Base-by-base conservation (phyloP, 2,888 invertebrate genomes). In the Leptinotarsa rubiginosa region DNA sequence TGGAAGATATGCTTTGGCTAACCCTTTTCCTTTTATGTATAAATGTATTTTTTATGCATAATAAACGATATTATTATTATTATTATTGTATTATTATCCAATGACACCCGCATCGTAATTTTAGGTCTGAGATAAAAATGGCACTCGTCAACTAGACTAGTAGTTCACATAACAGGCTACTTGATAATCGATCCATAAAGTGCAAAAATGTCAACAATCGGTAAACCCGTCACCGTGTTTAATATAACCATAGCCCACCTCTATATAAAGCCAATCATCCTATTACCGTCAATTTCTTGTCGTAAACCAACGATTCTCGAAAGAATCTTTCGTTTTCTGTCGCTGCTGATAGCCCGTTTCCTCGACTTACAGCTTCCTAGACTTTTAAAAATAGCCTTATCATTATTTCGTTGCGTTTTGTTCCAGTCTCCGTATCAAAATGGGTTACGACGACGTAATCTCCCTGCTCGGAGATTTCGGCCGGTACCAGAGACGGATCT, bases 371-470 rank as follows among this genome's bases (percentile, higher is more conserved):
- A 15, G 22, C 56, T 56, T 20, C 20, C 50, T 50, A 50, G 5
- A 4, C 50, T 50, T 50, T 68, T 4, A 22, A 68, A 68, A 50
- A 68, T 49, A 15, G 66, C 49, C 18, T 68, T 47, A 56, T 56
- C 56, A 22, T 22, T 10, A 56, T 56, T 56, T 56, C 1, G 20
- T 56, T 69, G 10, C 3, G 31, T 56, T 54, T 69, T 56, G 56
- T 70, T 50, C 31, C 52, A 64, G 62, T 65, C 41, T 41, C 2
- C 56, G 22, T n/a, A 7, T n/a, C 12, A 84, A 74, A 80, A 93
- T 94, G 93, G 91, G 92, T 71, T 93, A 93, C 87, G 94, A 94
- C 84, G 93, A 92, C 78, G 91, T 93, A 25, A 90, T 94, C 73
- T 88, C 90, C 2, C 88, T 91, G 74, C 87, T 94, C 86, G 94